Conservation (phyloP, 2,888 invertebrate species). For the Tuta absoluta region DNA sequence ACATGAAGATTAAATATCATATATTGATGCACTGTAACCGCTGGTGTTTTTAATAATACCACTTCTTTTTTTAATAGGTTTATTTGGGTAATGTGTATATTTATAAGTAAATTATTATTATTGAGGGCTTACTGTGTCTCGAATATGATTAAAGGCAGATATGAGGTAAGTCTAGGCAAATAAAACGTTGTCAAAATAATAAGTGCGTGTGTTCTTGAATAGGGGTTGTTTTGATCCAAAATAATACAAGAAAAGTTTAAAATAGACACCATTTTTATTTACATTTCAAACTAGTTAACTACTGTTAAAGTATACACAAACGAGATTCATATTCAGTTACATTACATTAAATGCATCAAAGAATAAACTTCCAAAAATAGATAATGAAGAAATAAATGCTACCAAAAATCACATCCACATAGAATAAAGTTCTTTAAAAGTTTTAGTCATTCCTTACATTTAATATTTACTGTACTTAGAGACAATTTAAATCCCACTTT, state of each 20-base stretch:
- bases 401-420: slow-evolving; percentile 1
- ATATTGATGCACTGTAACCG: slow-evolving; percentile 87
- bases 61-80: slow-evolving; percentile 70
- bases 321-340: too few relatives aligned
- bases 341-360: background rate
- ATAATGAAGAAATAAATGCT: slow-evolving; percentile 9
- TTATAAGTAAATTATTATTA: slow-evolving; percentile 81
- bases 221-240: slow-evolving; percentile 42
- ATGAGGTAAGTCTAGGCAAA: slow-evolving; percentile 77
- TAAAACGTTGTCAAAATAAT: slow-evolving; percentile 74
- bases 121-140: slow-evolving; percentile 73
- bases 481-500: background rate
- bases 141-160: slow-evolving; percentile 72
- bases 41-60: slow-evolving; percentile 80
- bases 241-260: slow-evolving; percentile 31
- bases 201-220: slow-evolving; percentile 68
- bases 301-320: background rate
- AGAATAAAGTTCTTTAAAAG: background rate
- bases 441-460: background rate
- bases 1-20: slow-evolving; percentile 89
- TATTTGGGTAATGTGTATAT: slow-evolving; percentile 79
- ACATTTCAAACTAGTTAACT: background rate
- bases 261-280: slow-evolving; percentile 15
- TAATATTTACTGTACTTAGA: background rate
- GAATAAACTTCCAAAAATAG: background rate